Evolutionary conservation across 2,797 vertebrate species (phyloP), one percentile per base, ranked within the genome.

Genomic region (Serranus cabrilla): DNA sequence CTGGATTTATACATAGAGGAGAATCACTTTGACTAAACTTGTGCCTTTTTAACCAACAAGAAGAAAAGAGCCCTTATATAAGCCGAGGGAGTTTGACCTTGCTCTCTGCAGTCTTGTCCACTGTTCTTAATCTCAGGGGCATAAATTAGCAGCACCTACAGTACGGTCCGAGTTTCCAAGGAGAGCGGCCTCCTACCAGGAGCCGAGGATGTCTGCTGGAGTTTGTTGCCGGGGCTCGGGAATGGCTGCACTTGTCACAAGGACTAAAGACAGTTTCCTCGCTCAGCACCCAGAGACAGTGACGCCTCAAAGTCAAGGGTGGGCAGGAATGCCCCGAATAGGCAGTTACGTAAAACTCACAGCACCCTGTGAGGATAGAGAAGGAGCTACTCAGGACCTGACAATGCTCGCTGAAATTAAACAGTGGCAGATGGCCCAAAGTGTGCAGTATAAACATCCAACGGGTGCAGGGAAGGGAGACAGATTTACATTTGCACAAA

Each of bases 91-190:
- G 75, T 67, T 78, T 86, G 87, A 94, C 89, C 88, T 88, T 90
- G 91, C 87, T 64, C 81, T 86, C 75, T 82, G 83, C 40, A 50
- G 81, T 59, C 80, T 79, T 76, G 83, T 89, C 85, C 87, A 77
- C 67, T 52, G 73, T 55, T 87, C 78, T 87, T 90, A 91, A 91
- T 91, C 89, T 92, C 87, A 64, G 76, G 87, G 81, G 80, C 83
- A 91, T 92, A 93, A 93, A 93, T 92, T 85, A 92, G 84, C 80
- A 84, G 86, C 89, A 93, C 87, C 91, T 92, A 78, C 81, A 88
- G 76, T 74, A 76, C 20, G 58, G 58, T 50, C 55, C 2, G 51
- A 69, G 87, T 90, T 90, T 85, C 86, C 83, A 83, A 63, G 82
- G 83, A 89, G 69, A 89, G 81, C 8, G 21, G 61, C 80, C 85